Conservation (phyloP, 2,797 vertebrate species). For the Toxotes lorentzi region DNA sequence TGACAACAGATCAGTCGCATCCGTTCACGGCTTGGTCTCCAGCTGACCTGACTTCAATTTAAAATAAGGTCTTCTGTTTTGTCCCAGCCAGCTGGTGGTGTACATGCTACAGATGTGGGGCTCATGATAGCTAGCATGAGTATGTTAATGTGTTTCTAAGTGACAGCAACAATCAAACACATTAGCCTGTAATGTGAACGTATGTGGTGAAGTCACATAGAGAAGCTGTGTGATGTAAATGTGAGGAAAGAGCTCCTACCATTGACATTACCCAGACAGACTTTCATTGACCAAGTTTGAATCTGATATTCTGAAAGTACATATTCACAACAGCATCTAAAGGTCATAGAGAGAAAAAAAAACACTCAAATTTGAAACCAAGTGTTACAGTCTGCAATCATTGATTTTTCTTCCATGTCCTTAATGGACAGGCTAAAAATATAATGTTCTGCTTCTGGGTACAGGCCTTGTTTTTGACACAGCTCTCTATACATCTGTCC, state of each 20-base stretch:
- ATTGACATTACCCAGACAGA: background rate
- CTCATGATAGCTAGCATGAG: conserved; percentile 21
- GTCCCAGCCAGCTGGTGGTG: conserved; percentile 61
- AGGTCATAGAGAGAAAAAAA: conserved; percentile 61
- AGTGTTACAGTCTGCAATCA: conserved; percentile 70
- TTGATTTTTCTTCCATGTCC: conserved; percentile 79
- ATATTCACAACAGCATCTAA: conserved; percentile 57
- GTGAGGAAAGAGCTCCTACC: background rate
- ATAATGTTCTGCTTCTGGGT: conserved; percentile 56
- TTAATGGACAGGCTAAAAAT: conserved; percentile 83
- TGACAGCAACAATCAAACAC: conserved; percentile 39
- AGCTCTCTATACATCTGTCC: conserved; percentile 37
- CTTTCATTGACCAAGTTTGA: conserved; percentile 11
- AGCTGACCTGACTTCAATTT: conserved; percentile 63
- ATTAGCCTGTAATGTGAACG: conserved; percentile 15
- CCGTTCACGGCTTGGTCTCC: conserved; percentile 62
- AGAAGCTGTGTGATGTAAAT: background rate
- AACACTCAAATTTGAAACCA: conserved; percentile 72
- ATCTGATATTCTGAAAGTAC: conserved; percentile 59
- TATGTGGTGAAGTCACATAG: background rate
- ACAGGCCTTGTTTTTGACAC: conserved; percentile 57
- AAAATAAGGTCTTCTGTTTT: conserved; percentile 38
- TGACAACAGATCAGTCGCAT: conserved; percentile 69
- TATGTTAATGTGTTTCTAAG: conserved; percentile 34
- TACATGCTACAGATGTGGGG: conserved; percentile 56